A percentile compares a stretch with the other conserved stretches of the same genome.
These are phyloP conservation scores for Temnopleurus reevesii DNA, from an alignment of 53 echinoderm and acorn worm genomes.

Conservation along the genomic window DNA sequence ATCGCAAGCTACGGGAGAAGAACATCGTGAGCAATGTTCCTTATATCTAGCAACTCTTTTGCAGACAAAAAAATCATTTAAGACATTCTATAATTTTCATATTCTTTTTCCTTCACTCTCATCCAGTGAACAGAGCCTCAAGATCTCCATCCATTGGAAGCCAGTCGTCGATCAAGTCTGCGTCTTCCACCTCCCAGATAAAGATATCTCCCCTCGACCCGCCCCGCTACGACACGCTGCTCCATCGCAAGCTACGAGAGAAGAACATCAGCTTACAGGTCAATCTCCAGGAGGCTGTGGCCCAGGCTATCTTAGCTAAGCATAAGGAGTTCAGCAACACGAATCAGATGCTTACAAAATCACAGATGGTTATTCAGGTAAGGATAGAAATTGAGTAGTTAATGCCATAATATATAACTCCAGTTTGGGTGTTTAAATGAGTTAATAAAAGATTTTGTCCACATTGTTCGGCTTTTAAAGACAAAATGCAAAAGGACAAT, in stretches of 20 bases:
- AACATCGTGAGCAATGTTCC: too few relatives aligned
- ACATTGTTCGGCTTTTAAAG: too few relatives aligned
- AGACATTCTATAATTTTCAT: too few relatives aligned
- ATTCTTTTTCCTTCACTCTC: neutral
- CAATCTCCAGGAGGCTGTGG: conserved; percentile 71
- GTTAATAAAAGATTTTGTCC: too few relatives aligned
- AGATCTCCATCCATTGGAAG: conserved; percentile 48
- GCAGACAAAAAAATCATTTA: too few relatives aligned
- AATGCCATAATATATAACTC: too few relatives aligned
- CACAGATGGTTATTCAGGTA: conserved; percentile 89
- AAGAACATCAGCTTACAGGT: conserved; percentile 75
- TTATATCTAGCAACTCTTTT: too few relatives aligned
- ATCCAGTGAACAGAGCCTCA: conserved; percentile 41
- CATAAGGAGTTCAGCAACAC: conserved; percentile 65
- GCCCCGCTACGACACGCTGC: conserved; percentile 85
- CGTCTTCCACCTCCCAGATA: neutral
- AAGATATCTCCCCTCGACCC: conserved; percentile 41
- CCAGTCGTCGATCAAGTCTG: conserved; percentile 38
- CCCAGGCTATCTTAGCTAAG: conserved; percentile 64
- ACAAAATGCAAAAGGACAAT: too few relatives aligned
- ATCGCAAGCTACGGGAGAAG: conserved; percentile 84
- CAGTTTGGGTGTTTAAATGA: too few relatives aligned
- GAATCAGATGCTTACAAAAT: conserved; percentile 79
- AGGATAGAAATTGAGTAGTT: neutral
- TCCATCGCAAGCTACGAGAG: conserved; percentile 90